phyloP scores from a whole-genome alignment of 2,888 invertebrate genomes.

The Mystacides longicornis region DNA sequence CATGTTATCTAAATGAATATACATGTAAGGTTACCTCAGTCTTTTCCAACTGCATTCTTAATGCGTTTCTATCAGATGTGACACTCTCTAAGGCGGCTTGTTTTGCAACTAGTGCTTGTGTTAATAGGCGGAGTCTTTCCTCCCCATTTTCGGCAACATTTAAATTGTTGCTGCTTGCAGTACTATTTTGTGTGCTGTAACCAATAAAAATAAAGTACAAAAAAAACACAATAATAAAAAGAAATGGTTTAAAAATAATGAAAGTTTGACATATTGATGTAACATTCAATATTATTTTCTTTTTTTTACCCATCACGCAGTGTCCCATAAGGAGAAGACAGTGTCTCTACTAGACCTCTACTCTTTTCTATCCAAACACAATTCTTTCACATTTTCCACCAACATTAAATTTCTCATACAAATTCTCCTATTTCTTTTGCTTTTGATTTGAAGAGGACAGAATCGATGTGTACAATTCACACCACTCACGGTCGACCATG shows the following conservation, averaged over 20 bases:
- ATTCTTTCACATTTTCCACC: too few relatives aligned
- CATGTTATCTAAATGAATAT: too few relatives aligned
- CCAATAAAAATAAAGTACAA: not conserved
- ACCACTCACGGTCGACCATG: not conserved
- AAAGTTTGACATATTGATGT: not conserved
- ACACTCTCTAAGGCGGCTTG: constrained; percentile 69
- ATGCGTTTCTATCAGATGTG: constrained; percentile 69
- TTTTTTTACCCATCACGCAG: too few relatives aligned
- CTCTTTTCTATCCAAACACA: too few relatives aligned
- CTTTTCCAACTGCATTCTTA: constrained; percentile 66
- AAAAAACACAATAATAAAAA: not conserved
- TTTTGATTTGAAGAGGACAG: too few relatives aligned
- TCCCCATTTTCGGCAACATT: constrained; percentile 30
- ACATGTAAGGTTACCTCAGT: constrained; percentile 43
- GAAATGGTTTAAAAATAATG: not conserved
- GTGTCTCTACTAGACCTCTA: too few relatives aligned
- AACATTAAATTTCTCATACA: too few relatives aligned
- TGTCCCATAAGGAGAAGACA: too few relatives aligned
- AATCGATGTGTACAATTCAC: not conserved
- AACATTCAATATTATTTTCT: not conserved
- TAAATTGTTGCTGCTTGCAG: constrained; percentile 29
- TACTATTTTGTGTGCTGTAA: constrained; percentile 7
- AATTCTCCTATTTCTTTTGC: too few relatives aligned
- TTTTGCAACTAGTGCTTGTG: constrained; percentile 71
- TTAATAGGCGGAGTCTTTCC: constrained; percentile 48